phyloP scores from a whole-genome alignment of 2,797 vertebrate genomes.

The Silurus lanzhouensis region DNA sequence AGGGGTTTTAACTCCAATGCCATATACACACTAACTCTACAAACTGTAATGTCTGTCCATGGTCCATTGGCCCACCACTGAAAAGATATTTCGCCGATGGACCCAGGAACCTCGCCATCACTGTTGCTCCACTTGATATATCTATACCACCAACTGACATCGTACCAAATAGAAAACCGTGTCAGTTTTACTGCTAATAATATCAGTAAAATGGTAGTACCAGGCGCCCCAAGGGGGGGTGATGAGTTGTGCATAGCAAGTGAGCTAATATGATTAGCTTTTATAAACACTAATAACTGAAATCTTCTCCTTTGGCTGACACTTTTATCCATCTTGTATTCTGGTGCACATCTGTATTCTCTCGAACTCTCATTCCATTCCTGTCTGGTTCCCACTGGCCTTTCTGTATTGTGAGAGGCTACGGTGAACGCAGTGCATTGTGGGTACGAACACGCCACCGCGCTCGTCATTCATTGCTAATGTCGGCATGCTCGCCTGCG shows the following conservation, averaged over 20 bases:
- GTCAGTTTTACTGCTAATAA: neutral
- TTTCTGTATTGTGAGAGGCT: neutral
- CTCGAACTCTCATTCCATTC: conserved; percentile 22
- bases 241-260: neutral
- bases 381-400: conserved; percentile 5
- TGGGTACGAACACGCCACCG: neutral
- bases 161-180: neutral
- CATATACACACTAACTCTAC: neutral
- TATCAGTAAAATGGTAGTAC: neutral
- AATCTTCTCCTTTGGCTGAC: neutral
- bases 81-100: neutral
- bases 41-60: neutral
- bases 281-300: conserved; percentile 4
- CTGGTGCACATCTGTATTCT: neutral
- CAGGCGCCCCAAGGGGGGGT: neutral
- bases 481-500: conserved; percentile 37
- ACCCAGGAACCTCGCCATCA: neutral
- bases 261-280: neutral
- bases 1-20: conserved; percentile 7
- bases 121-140: neutral
- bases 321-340: conserved; percentile 13
- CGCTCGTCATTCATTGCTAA: conserved; percentile 30
- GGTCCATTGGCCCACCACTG: neutral
- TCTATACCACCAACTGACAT: too few species aligned
- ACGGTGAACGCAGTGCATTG: conserved; percentile 1